Evolutionary conservation across 37 sponge, comb jelly and placozoan genomes (phyloP).

Genomic region (Amphimedon queenslandica): DNA sequence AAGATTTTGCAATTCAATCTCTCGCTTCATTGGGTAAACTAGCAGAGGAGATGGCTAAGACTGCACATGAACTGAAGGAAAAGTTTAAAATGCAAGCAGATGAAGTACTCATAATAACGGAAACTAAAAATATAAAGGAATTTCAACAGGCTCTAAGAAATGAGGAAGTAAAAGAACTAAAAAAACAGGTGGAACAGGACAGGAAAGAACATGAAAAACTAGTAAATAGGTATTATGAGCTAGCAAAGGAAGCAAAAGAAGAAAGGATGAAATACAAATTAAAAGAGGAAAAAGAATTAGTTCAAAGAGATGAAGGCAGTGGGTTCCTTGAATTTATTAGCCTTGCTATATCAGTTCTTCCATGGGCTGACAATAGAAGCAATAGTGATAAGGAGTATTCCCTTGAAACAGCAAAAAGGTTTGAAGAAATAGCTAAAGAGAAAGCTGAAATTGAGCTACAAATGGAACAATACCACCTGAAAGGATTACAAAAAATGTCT

Average conservation of each 20-base stretch:
- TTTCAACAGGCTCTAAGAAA: not conserved
- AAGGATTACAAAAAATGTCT: not conserved
- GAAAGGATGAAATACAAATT: not conserved
- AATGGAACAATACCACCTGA: not conserved
- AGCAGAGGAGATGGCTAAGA: not conserved
- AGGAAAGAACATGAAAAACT: no score
- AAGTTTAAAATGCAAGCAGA: not conserved
- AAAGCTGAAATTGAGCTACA: not conserved
- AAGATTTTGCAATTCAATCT: not conserved
- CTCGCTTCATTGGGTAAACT: not conserved
- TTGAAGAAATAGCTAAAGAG: not conserved
- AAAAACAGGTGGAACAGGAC: not conserved
- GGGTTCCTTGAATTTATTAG: not conserved
- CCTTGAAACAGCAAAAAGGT: not conserved
- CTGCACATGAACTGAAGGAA: not conserved
- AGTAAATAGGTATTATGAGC: no score
- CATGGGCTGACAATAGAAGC: not conserved
- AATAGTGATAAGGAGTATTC: not conserved
- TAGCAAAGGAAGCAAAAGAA: not conserved
- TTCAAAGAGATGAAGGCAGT: not conserved
- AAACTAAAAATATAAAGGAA: not conserved
- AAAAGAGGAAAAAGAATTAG: not conserved
- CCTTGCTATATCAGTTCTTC: not conserved
- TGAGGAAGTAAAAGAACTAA: not conserved
- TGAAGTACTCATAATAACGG: not conserved